Conservation (phyloP, 1,140 invertebrate species). For the Scaptomyza pallida region DNA sequence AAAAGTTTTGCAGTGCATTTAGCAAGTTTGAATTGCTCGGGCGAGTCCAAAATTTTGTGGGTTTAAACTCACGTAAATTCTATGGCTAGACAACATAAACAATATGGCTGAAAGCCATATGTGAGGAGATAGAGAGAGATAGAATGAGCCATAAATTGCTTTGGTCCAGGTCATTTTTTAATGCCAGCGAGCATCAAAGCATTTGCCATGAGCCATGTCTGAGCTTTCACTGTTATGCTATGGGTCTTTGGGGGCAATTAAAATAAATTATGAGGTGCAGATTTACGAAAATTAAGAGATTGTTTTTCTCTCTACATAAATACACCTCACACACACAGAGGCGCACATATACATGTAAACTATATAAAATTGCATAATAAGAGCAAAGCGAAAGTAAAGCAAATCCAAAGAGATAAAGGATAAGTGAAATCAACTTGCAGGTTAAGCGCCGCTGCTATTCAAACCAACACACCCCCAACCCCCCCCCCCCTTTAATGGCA, state of each 20-base stretch:
- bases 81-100: slow-evolving; percentile 75
- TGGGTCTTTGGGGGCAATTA: slow-evolving; percentile 75
- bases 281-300: slow-evolving; percentile 84
- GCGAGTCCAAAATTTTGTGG: slow-evolving; percentile 11
- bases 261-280: slow-evolving; percentile 84
- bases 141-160: slow-evolving; percentile 80
- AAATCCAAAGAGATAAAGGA: slow-evolving; percentile 52
- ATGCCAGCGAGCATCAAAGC: slow-evolving; percentile 44
- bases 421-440: slow-evolving; percentile 81
- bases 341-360: slow-evolving; percentile 27
- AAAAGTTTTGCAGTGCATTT: slow-evolving; percentile 60
- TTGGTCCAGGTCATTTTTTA: slow-evolving; percentile 73
- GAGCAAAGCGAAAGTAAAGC: slow-evolving; percentile 25
- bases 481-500: slow-evolving; percentile 16
- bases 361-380: slow-evolving; percentile 62
- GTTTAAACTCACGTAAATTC: slow-evolving; percentile 69
- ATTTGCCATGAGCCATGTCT: slow-evolving; percentile 24
- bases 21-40: slow-evolving; percentile 38
- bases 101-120: slow-evolving; percentile 49
- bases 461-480: slow-evolving; percentile 1
- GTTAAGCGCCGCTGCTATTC: slow-evolving; percentile 55
- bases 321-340: slow-evolving; percentile 31
- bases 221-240: slow-evolving; percentile 13
- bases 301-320: slow-evolving; percentile 55
- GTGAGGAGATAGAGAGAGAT: too few species aligned